Base-by-base conservation (phyloP, 2,888 invertebrate genomes). In the Ectemnius cavifrons region DNA sequence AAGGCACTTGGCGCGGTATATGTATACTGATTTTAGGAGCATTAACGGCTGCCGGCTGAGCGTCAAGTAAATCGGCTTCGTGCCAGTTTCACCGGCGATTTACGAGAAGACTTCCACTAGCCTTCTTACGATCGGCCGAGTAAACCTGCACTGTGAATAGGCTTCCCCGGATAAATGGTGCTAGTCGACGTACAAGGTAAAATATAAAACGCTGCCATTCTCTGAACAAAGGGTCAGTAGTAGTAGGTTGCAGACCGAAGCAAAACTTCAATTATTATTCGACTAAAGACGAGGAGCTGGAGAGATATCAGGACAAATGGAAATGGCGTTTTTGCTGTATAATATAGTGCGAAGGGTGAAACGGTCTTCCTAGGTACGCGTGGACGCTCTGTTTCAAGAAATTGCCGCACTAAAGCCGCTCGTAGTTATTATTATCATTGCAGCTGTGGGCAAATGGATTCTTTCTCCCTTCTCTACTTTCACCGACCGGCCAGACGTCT, bases 11-110 rank as follows among this genome's bases (percentile, higher is more conserved):
- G 69, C 69, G 57, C 57, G 69, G 37, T 37, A 11, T 37, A 11
- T 37, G 37, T 37, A 75, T 72, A 58, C 46, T 37, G 71, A 71
- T 73, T 69, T 64, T 63, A 56, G 57, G 18, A 67, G 63, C 62
- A 62, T 79, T 71, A 68, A 65, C 67, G 28, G 37, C 37, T 37
- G 8, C 37, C 37, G 52, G 57, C 49, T 60, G 37, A 59, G 56
- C 75, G 69, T 23, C n/a, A 28, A 52, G 49, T 79, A 79, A 83
- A 80, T 81, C 73, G 75, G 77, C 70, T 77, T 71, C 63, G 73
- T 74, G 76, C 67, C 67, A 37, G 49, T 79, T 79, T 71, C 73
- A 77, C 80, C 84, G 67, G 66, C 78, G 80, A 84, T 84, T 78
- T 79, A 80, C 75, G 79, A 71, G 66, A 57, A 57, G 77, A 77